Base-by-base conservation (phyloP, 2,888 invertebrate genomes). In the Ormyrus pomaceus region DNA sequence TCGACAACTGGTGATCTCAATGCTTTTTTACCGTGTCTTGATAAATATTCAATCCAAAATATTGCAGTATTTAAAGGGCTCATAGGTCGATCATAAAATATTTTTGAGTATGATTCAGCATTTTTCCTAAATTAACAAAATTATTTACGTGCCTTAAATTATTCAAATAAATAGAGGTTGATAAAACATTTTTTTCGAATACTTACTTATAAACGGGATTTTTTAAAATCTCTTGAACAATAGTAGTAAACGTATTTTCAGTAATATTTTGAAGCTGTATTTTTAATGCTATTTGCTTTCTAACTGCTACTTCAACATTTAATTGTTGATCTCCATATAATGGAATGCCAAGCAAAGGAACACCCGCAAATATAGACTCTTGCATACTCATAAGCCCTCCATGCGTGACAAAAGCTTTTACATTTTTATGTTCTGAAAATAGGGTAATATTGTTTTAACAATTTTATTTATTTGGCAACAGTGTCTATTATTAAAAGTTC, bases 1-100 rank as follows among this genome's bases (percentile, higher is more conserved):
- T 91, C 87, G 7, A 91, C 84, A 1, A 91, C 90, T 10, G 90
- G 85, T 0, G 92, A 91, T 78, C 91, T 91, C 58, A 92, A 84
- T 78, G 91, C 88, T 0, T 58, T 19, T 61, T 51, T 75, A 0
- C 91, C 91, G 82, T 92, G 89, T 59, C 91, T 34, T 34, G 86
- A 8, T 53, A 53, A 53, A 10, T 9, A 53, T 55, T 55, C 5
- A 8, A 6, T 7, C 10, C 10, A 11, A 55, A 55, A 55, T 11
- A 55, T 55, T 11, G 13, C 51, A 13, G 10, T 66, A 53, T 50
- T 9, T 65, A 34, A 34, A 34, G 34, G 34, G 34, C 34, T 34
- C 2, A 34, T 34, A 34, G 34, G 34, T 51, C 0, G 19, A 13
- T 10, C 34, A 19, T 11, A 10, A 6, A 51, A 9, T 3, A 13